A percentile compares a stretch with the other conserved stretches of the same genome.
phyloP scores from a whole-genome alignment of 2,888 invertebrate species.

The Brenthis ino region DNA sequence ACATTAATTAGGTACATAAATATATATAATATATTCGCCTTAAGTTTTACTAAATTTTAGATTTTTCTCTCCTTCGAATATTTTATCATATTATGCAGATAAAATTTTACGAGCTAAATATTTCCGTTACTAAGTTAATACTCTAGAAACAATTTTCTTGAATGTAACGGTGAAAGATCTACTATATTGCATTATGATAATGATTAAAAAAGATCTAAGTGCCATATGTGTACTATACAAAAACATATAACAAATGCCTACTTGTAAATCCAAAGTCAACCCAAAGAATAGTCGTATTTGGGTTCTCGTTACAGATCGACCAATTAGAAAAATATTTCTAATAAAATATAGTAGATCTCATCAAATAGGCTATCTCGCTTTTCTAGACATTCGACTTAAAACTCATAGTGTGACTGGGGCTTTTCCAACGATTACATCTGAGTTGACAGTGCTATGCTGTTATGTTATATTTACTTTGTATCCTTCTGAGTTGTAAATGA shows the following conservation, averaged over 20 bases:
- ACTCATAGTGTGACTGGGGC: constrained; percentile 37
- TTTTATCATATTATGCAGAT: too few relatives aligned
- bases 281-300: too few relatives aligned
- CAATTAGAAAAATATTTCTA: not conserved
- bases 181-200: not conserved
- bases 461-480: constrained; percentile 53
- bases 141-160: constrained; percentile 3
- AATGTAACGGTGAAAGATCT: constrained; percentile 7
- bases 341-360: constrained; percentile 11
- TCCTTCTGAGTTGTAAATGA: constrained; percentile 59
- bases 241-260: too few relatives aligned
- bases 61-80: too few relatives aligned
- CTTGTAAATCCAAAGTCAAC: too few relatives aligned
- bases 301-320: too few relatives aligned
- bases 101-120: not conserved
- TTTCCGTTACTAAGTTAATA: constrained; percentile 21
- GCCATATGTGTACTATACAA: too few relatives aligned
- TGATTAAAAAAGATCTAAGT: not conserved
- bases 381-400: constrained; percentile 20
- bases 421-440: constrained; percentile 56
- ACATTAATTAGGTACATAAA: too few relatives aligned
- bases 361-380: constrained; percentile 17
- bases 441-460: constrained; percentile 68
- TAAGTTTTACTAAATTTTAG: too few relatives aligned
- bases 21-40: too few relatives aligned